Evolutionary conservation across 2,888 invertebrate genomes (phyloP), one percentile per base, ranked within the genome.

Genomic region (Axea sp.): DNA sequence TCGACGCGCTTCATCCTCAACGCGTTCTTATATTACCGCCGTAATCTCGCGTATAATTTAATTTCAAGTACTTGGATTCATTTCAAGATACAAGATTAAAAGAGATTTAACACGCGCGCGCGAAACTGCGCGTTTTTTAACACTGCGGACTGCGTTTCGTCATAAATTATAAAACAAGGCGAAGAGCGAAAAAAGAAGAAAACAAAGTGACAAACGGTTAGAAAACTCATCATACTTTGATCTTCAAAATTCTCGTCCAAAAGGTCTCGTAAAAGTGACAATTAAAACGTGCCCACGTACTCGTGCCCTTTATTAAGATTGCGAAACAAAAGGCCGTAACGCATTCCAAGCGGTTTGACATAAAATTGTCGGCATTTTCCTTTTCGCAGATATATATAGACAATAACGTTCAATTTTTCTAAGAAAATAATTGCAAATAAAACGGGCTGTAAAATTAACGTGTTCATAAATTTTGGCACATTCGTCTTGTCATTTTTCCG

Each of bases 1-100:
- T 79, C 77, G 77, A 75, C 77, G 79, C 76, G 73, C 67, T 75
- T 72, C 71, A 72, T 75, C 62, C 72, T 68, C 71, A 33, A 47
- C 51, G 72, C 68, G 75, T 62, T 73, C 64, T 60, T 73, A 73
- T 72, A 73, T 64, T 75, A 65, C 72, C 47, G 67, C 53, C 55
- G 71, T 75, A 68, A 67, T 75, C 67, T 72, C 22, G 59, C 62
- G 45, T 64, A 72, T 67, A 67, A 59, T 67, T 62, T 68, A 68
- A 53, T 59, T 62, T 65, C 67, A 68, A 67, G 71, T 64, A 72
- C 72, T 68, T 33, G 64, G 72, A 72, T 75, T 75, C 67, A 67
- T 68, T 75, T 64, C 59, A 35, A 68, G 72, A 72, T 72, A 65
- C 68, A 67, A 75, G 75, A 72, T 72, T 72, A 72, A 72, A 72